phyloP scores from a whole-genome alignment of 2,797 vertebrate species.

The Falco concolor region DNA sequence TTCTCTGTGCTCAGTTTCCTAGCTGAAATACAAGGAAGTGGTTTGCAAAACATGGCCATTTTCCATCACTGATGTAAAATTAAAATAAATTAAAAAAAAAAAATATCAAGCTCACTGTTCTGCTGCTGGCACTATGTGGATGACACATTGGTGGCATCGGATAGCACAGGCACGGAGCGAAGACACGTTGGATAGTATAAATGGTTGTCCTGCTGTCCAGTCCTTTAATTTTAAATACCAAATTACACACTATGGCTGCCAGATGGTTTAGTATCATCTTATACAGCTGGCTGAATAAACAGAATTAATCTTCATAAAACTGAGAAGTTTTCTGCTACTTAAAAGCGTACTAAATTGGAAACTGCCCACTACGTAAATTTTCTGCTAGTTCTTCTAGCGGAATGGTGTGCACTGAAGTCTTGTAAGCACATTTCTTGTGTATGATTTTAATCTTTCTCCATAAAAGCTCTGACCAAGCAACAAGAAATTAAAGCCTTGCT shows the following conservation, averaged over 20 bases:
- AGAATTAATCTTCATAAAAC: background rate
- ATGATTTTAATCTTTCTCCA: background rate
- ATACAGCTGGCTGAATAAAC: background rate
- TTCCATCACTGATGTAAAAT: background rate
- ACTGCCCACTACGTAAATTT: background rate
- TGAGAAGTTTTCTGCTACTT: background rate
- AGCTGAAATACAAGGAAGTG: background rate
- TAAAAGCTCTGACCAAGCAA: background rate
- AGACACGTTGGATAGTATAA: background rate
- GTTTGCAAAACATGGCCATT: background rate
- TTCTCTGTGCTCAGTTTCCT: background rate
- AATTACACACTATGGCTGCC: background rate
- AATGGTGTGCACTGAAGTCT: background rate
- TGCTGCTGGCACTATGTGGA: background rate
- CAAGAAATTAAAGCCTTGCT: background rate
- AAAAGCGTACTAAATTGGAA: background rate
- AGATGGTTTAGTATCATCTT: slow-evolving; percentile 2
- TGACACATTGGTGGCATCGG: background rate
- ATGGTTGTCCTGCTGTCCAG: background rate
- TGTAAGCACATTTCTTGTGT: background rate
- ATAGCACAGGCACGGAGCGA: background rate
- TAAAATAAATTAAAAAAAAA: background rate
- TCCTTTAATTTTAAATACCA: background rate
- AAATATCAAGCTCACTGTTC: background rate
- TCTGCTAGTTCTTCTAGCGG: background rate